Percentiles rank a stretch among this genome's conserved stretches.
Evolutionary conservation across 2,113 vertebrate genomes (phyloP).

Genomic region (Perognathus longimembris): DNA sequence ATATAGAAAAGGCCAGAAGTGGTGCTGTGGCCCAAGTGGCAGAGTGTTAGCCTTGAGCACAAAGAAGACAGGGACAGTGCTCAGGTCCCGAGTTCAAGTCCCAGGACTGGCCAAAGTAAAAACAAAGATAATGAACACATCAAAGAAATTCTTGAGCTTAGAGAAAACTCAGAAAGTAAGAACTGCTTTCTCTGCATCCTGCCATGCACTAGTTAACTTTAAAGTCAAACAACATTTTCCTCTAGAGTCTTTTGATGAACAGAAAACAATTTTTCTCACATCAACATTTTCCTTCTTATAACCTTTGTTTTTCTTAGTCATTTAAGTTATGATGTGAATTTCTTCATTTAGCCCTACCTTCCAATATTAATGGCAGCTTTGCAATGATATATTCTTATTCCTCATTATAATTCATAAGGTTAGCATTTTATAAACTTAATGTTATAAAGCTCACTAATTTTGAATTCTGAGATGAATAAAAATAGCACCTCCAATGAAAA

Average conservation of each 20-base stretch:
- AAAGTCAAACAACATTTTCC: conserved; percentile 56
- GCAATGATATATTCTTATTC: conserved; percentile 62
- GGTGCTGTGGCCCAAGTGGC: too few species aligned
- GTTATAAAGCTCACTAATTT: conserved; percentile 75
- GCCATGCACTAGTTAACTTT: conserved; percentile 39
- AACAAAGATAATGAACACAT: too few species aligned
- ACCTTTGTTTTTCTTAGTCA: conserved; percentile 64
- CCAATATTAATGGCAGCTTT: conserved; percentile 59
- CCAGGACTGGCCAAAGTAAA: too few species aligned
- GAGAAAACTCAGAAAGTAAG: conserved; percentile 1
- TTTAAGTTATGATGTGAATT: conserved; percentile 64
- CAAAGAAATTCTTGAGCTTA: not conserved
- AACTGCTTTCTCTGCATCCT: conserved; percentile 1
- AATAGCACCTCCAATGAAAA: conserved; percentile 43
- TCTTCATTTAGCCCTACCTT: conserved; percentile 54
- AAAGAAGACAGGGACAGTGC: too few species aligned
- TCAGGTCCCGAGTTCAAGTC: too few species aligned
- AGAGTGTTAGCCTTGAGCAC: too few species aligned
- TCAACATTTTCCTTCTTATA: conserved; percentile 60
- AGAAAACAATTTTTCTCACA: conserved; percentile 53
- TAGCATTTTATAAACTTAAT: conserved; percentile 72
- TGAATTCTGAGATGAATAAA: conserved; percentile 58
- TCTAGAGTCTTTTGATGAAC: conserved; percentile 16
- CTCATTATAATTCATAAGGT: conserved; percentile 71
- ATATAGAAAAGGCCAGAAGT: too few species aligned